Percentiles rank a stretch among this genome's conserved stretches.
phyloP scores from a whole-genome alignment of 1,140 invertebrate species.

The Sesamia nonagrioides region DNA sequence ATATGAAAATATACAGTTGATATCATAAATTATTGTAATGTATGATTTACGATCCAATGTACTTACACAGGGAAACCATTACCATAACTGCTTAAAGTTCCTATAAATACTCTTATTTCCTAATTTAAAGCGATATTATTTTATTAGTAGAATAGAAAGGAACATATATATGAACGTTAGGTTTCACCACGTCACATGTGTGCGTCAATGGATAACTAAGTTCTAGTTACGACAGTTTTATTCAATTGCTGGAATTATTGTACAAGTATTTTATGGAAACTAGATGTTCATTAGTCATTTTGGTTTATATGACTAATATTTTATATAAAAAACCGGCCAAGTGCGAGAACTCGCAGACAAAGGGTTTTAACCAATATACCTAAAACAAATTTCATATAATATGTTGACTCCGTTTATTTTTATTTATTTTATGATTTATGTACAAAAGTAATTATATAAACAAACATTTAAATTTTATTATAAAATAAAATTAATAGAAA shows the following conservation, averaged over 20 bases:
- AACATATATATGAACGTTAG: constrained; percentile 35
- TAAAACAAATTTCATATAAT: no score
- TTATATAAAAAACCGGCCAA: background rate
- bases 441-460: no score
- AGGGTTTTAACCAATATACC: no score
- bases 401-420: no score
- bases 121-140: constrained; percentile 4
- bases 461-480: no score
- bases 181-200: constrained; percentile 40
- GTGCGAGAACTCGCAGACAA: no score
- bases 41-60: background rate
- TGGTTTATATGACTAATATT: background rate
- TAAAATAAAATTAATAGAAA: no score
- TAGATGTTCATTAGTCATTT: constrained; percentile 14
- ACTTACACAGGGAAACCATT: background rate
- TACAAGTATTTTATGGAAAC: constrained; percentile 1
- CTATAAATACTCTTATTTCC: constrained; percentile 10
- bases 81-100: constrained; percentile 2
- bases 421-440: no score
- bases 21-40: background rate
- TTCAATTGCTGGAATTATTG: constrained; percentile 20
- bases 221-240: constrained; percentile 25
- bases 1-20: no score
- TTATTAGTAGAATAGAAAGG: constrained; percentile 40
- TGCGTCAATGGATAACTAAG: constrained; percentile 44